Base-by-base conservation (phyloP, 2,888 invertebrate species). In the Periphyllus acericola region DNA sequence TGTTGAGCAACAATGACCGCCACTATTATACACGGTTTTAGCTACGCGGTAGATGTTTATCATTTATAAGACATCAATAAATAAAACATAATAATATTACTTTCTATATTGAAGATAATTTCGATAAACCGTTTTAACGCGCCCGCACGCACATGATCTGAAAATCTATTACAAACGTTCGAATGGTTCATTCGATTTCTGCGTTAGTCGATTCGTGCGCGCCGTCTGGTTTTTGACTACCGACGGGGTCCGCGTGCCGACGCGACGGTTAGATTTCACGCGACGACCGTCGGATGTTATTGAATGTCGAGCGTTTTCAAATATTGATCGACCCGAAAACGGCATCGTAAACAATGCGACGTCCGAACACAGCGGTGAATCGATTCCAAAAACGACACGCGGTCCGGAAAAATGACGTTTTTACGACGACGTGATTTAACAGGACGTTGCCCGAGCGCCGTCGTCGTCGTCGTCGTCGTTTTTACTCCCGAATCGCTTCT, bases 1-100 rank as follows among this genome's bases (percentile, higher is more conserved):
- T 78, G 84, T 85, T 79, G 76, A 78, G 85, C 74, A 85, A 85
- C 85, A 76, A 85, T 83, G 66, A 66, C 83, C 40, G 66, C 66
- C 40, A 83, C 75, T 66, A 83, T 36, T 29, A 74, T 46, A 60
- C n/a, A 66, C 52, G 2, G 52, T 11, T 52, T 6, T 52, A 52
- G 5, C 5, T 52, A 52, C 9, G 40, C 32, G 8, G 46, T 76
- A 75, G 83, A 83, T 83, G 83, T 83, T 83, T 83, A 83, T 83
- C 83, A 14, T 76, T 71, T 66, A 32, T 60, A 76, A 83, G 66
- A 84, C 76, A 68, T 76, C 84, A 32, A 76, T 76, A 68, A 76
- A 84, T 76, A 76, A 75, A 84, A 55, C 52, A 74, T 34, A 82
- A 82, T 82, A 82, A 34, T 55, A n/a, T 36, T 55, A 21, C 83